These are phyloP conservation scores for Pedionomus torquatus DNA, from an alignment of 2,113 vertebrate species.

Conservation along the genomic window DNA sequence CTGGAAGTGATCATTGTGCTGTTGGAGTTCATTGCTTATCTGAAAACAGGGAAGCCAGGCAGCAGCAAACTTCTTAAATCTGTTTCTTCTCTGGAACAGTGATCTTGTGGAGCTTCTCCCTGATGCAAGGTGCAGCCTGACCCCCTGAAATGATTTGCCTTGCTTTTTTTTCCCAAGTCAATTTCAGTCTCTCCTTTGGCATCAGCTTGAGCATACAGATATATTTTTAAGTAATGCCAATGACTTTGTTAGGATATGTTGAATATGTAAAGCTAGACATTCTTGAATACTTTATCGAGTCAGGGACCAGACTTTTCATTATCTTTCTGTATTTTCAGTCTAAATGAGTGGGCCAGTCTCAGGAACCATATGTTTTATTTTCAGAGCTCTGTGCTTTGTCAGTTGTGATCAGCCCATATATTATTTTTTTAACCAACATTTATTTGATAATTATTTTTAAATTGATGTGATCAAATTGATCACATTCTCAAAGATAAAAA, in stretches of 20 bases:
- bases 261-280: conserved; percentile 15
- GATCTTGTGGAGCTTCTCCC: not conserved
- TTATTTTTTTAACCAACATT: not conserved
- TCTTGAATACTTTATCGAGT: conserved; percentile 24
- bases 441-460: not conserved
- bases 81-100: not conserved
- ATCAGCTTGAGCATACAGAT: not conserved
- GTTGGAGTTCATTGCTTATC: not conserved
- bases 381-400: conserved; percentile 46
- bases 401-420: not conserved
- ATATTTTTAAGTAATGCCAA: not conserved
- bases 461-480: not conserved
- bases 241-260: not conserved
- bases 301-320: conserved; percentile 24
- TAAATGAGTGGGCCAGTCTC: conserved; percentile 20
- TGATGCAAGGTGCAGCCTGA: not conserved
- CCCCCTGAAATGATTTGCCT: not conserved
- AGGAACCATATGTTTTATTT: conserved; percentile 57
- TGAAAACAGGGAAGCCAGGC: not conserved
- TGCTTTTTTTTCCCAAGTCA: not conserved
- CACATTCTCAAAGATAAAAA: not conserved
- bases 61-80: not conserved
- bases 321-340: conserved; percentile 41
- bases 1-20: not conserved
- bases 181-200: not conserved